These are phyloP conservation scores for Montipora capitata DNA, from an alignment of 92 coral and sea anemone genomes.

Conservation along the genomic window DNA sequence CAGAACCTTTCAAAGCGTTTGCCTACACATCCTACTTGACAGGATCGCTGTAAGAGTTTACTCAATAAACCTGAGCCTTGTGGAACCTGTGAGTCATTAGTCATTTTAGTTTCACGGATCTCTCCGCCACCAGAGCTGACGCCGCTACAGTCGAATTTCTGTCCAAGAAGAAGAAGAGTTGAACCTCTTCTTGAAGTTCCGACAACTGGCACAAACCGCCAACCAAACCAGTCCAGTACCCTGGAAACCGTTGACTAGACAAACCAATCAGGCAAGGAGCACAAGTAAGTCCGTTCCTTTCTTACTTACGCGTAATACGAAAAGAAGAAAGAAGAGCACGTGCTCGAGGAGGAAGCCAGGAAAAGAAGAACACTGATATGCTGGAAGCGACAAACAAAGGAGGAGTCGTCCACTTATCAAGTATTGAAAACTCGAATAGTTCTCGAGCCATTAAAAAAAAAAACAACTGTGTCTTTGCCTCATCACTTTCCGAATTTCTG, in stretches of 20 bases:
- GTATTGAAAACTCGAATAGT: not conserved
- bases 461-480: slow-evolving; percentile 11
- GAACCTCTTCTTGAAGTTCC: not conserved
- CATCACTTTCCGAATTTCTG: slow-evolving; percentile 19
- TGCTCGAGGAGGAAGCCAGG: slow-evolving; percentile 6
- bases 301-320: not conserved
- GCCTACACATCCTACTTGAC: slow-evolving; percentile 18
- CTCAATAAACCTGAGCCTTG: not conserved
- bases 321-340: slow-evolving; percentile 19
- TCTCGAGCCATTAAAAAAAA: not conserved
- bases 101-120: slow-evolving; percentile 11
- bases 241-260: not conserved
- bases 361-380: not conserved
- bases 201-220: not conserved
- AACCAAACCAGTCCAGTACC: not conserved
- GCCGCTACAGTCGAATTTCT: slow-evolving; percentile 61
- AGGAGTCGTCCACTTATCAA: not conserved
- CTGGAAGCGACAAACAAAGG: not conserved
- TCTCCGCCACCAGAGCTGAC: slow-evolving; percentile 27
- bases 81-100: not conserved
- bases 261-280: not conserved
- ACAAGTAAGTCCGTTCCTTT: slow-evolving; percentile 35
- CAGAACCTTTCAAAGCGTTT: slow-evolving; percentile 19
- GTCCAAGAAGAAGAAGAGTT: not conserved
- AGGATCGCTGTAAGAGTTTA: slow-evolving; percentile 24